phyloP scores from a whole-genome alignment of 2,113 vertebrate genomes.

The Vulpes lagopus region DNA sequence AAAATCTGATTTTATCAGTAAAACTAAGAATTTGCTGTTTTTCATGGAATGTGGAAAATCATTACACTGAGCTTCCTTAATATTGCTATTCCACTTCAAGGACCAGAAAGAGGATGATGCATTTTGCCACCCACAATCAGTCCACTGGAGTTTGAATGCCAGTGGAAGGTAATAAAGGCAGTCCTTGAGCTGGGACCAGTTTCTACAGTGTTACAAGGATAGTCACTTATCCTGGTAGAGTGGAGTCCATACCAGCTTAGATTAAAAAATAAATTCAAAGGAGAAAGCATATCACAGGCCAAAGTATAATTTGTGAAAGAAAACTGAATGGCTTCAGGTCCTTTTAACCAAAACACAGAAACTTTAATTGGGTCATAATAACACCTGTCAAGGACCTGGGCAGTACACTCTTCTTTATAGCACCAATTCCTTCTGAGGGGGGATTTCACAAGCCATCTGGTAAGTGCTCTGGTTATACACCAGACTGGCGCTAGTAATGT shows the following conservation, averaged over 20 bases:
- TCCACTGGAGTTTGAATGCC: background rate
- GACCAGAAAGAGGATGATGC: background rate
- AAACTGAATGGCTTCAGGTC: conserved; percentile 33
- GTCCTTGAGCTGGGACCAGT: background rate
- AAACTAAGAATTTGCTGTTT: conserved; percentile 15
- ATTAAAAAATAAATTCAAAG: conserved; percentile 30
- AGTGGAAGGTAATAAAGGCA: background rate
- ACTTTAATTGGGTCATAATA: conserved; percentile 75
- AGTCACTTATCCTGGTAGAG: background rate
- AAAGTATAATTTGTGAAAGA: conserved; percentile 22
- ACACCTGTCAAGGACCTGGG: conserved; percentile 54
- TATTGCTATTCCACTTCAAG: background rate
- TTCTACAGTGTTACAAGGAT: background rate
- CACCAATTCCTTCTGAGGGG: conserved; percentile 62
- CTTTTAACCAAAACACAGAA: conserved; percentile 67
- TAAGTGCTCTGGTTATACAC: background rate
- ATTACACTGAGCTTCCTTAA: background rate
- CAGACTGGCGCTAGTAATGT: background rate
- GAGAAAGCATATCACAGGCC: background rate
- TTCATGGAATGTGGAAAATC: background rate
- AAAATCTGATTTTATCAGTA: background rate
- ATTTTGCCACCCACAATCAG: background rate
- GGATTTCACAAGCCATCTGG: background rate
- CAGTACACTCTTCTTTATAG: conserved; percentile 58
- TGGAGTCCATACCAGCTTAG: background rate